Evolutionary conservation across 2,888 invertebrate genomes (phyloP), one percentile per base, ranked within the genome.

Genomic region (Rutpela maculata): DNA sequence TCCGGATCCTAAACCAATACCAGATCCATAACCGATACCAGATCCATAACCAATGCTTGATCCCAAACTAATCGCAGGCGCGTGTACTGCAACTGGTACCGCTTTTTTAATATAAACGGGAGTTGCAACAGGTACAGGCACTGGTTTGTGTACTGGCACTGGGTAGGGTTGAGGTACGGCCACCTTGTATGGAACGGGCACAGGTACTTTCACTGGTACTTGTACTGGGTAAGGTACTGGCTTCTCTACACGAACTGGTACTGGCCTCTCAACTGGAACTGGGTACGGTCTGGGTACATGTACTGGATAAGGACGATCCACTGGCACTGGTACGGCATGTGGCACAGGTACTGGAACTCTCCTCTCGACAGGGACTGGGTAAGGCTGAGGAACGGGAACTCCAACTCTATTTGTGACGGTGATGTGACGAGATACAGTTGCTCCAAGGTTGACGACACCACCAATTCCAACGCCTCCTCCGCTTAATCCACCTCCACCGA

Each of bases 191-290:
- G 88, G 89, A n/a, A 88, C 88, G 50, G 88, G 86, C 12, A 88
- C 87, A 19, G 87, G 83, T 69, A 89, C 87, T 80, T 85, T 89
- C 11, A 91, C 89, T 81, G 90, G 90, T 67, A 91, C 90, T 88
- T 88, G 85, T 38, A 88, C 89, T 80, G 86, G 89, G 72, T 85
- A 84, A 43, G 88, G 92, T 0, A 92, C 92, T 0, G 91, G 92
- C 79, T 91, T 92, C 1, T 92, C 90, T 1, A 92, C 92, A 2
- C 91, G 92, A 55, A 91, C 90, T 3, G 92, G 91, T 60, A 92
- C 91, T 2, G 91, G 91, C 73, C 91, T 89, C 75, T 91, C 91
- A 0, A 92, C 91, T 0, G 91, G 88, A 0, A 92, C 91, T 78
- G 89, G 88, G 77, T 88, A 87, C 0, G 92, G 92, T 31, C 91